Conservation (phyloP, 2,888 invertebrate genomes). For the Drosophila melanosoma region DNA sequence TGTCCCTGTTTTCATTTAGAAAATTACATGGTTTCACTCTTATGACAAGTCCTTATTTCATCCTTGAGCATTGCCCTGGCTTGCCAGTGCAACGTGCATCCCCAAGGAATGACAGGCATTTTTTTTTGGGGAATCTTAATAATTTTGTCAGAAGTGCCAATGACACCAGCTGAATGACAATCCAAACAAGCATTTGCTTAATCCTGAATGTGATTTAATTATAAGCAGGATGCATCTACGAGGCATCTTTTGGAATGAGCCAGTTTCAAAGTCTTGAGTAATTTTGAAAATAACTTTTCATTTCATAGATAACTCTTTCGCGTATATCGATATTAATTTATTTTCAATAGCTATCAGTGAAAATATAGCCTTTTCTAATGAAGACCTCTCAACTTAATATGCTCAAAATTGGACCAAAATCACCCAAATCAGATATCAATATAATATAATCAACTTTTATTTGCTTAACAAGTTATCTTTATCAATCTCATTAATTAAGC, state of each 20-base stretch:
- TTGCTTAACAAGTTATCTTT: too few species aligned
- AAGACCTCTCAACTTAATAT: too few species aligned
- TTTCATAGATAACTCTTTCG: too few species aligned
- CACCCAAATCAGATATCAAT: too few species aligned
- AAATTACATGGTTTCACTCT: constrained; percentile 61
- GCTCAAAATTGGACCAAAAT: too few species aligned
- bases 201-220: background rate
- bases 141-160: constrained; percentile 8
- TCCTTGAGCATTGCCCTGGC: constrained; percentile 22
- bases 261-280: too few species aligned
- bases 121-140: constrained; percentile 13
- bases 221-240: background rate
- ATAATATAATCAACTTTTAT: too few species aligned
- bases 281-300: too few species aligned
- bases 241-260: background rate
- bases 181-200: background rate
- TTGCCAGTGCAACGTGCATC: constrained; percentile 7
- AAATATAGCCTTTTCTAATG: too few species aligned
- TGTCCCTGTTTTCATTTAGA: constrained; percentile 57
- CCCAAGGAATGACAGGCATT: constrained; percentile 6
- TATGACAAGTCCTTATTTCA: constrained; percentile 44
- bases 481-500: too few species aligned
- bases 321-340: too few species aligned
- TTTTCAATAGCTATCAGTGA: too few species aligned
- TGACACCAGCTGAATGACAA: constrained; percentile 21